Evolutionary conservation across 2,888 invertebrate genomes (phyloP), one percentile per base, ranked within the genome.

Genomic region (Rhingia campestris): DNA sequence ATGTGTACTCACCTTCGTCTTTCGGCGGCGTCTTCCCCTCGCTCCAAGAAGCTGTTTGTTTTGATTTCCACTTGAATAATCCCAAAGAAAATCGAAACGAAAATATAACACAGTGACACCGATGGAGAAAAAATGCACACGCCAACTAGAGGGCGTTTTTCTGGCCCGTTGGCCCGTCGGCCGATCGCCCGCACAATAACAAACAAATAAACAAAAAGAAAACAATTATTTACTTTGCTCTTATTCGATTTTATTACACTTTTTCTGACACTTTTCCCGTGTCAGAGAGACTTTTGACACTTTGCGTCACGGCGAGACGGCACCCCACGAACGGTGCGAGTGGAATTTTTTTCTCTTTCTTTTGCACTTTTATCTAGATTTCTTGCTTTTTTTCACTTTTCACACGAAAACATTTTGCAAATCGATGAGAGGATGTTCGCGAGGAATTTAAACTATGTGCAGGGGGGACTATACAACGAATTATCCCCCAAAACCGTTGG

Each of bases 31-130:
- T 30, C 49, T 49, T 63, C 32, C 51, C 56, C 54, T 33, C 43
- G 7, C 22, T 22, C 51, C 39, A 37, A 14, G 12, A 45, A 33
- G 72, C 63, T 64, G 74, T 84, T 84, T 84, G 80, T 84, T 84
- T 84, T 84, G 84, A 49, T 84, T 84, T 74, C 6, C 74, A 84
- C 73, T 79, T 47, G 37, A 70, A 49, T 53, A 56, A 67, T 37
- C 43, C 5, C 12, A 43, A 10, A 58, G 47, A 61, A 53, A 41
- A 43, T 9, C 43, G 12, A 58, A 73, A 53, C 7, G 33, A 61
- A 66, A 66, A 43, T 32, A 30, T 6, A 39, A 49, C 30, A 32
- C 6, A 41, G 12, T 22, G 39, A 56, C 1, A 22, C 22, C 22
- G 22, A 22, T 22, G 22, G 22, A 51, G 22, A 76, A 10, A 30